A percentile compares a stretch with the other conserved stretches of the same genome.
Conservation (phyloP, 2,797 vertebrate genomes). For the Oreortyx pictus region DNA sequence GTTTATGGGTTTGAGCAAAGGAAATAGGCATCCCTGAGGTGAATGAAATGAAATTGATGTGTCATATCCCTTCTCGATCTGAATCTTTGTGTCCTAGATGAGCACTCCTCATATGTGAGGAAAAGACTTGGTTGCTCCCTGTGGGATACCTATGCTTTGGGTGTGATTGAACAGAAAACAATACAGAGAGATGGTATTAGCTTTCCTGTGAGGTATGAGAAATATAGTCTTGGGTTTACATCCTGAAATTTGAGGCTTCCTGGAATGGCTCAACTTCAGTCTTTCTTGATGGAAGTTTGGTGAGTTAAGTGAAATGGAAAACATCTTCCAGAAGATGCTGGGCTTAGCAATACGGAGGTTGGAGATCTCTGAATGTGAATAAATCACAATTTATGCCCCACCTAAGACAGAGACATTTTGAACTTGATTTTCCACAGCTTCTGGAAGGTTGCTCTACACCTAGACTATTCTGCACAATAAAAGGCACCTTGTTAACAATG, state of each 20-base stretch:
- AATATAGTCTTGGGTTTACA: fast-evolving
- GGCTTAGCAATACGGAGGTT: neutral
- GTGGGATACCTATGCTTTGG: neutral
- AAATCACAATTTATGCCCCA: neutral
- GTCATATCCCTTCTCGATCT: neutral
- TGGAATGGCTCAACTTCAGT: neutral
- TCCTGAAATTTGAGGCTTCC: neutral
- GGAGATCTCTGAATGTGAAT: neutral
- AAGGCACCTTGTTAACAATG: neutral
- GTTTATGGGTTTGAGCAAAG: neutral
- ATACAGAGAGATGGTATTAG: neutral
- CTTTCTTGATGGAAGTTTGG: neutral
- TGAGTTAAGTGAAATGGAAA: neutral
- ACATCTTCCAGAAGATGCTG: neutral
- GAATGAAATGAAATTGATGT: neutral
- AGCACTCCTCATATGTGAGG: neutral
- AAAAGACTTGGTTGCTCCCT: neutral
- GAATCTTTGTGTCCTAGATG: neutral
- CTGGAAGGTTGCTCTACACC: neutral
- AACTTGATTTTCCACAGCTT: fast-evolving
- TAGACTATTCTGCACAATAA: neutral
- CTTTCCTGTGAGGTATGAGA: neutral
- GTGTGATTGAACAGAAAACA: fast-evolving
- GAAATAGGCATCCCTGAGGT: neutral
- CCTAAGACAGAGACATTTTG: neutral